Base-by-base conservation (phyloP, 2,113 vertebrate genomes). In the Myiozetetes cayanensis region DNA sequence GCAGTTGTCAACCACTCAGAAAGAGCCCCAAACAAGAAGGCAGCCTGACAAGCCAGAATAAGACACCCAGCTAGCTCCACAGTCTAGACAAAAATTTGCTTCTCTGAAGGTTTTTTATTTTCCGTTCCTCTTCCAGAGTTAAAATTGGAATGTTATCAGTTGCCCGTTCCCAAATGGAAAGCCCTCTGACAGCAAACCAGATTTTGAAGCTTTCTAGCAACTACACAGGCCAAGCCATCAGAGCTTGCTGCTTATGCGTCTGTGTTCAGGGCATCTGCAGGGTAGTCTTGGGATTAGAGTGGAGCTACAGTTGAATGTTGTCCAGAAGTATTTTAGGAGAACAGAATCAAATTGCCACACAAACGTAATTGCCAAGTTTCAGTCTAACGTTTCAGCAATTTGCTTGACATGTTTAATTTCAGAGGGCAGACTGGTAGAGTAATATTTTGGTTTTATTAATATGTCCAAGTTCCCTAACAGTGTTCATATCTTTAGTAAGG, bases 311-410 rank as follows among this genome's bases (percentile, higher is more conserved):
- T 18, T 94, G 86, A 66, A 94, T 19, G 56, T 4, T 74, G 71
- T 96, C 88, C 89, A 74, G 67, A 62, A 63, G 63, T 93, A 92
- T 96, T 89, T 95, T 87, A 94, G 61, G 92, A 94, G 87, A 90
- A 83, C 10, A 70, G 94, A 80, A 85, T 93, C 94, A 93, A 91
- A 94, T 87, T 92, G 92, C 83, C 89, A 82, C 79, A 76, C 71
- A 87, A 89, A 91, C 2, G 0, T 43, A 75, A 84, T 22, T 84
- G 58, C 87, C 87, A 90, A 92, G 80, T 80, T 87, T 90, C 73
- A 8, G 1, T 80, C 73, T 87, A 75, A 80, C 12, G 50, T 83
- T 94, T 89, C 95, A 87, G 84, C 55, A 63, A 87, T 79, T 85
- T 90, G 74, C 59, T 91, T 44, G 58, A 84, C 41, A 30, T 0